These are phyloP conservation scores for Atta texana DNA, from an alignment of 1,140 invertebrate genomes.

Conservation along the genomic window DNA sequence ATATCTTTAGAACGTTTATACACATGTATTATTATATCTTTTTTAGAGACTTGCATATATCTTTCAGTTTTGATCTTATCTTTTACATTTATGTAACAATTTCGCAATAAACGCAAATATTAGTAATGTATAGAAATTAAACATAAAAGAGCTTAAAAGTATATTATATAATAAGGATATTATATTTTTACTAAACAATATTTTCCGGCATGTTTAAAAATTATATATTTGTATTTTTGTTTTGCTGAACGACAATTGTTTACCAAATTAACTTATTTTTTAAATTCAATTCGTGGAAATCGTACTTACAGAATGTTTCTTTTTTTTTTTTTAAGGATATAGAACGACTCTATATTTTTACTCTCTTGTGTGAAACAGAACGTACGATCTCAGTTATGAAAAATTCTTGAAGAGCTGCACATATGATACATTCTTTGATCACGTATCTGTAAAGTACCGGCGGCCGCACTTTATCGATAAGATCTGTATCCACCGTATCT, in stretches of 20 bases:
- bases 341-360: not conserved
- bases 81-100: not conserved
- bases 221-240: not conserved
- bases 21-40: not conserved
- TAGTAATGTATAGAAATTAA: not conserved
- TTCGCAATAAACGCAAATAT: not conserved
- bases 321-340: not conserved
- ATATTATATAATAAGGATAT: not conserved
- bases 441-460: not conserved
- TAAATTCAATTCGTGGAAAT: not conserved
- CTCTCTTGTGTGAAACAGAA: not conserved
- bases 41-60: not conserved
- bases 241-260: not conserved
- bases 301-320: not conserved
- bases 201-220: not conserved
- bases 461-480: conserved; percentile 12
- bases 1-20: not conserved
- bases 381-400: not conserved
- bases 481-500: conserved; percentile 22
- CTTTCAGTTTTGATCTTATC: not conserved
- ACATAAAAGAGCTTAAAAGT: not conserved
- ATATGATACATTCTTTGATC: conserved; percentile 25
- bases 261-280: not conserved
- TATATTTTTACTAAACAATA: not conserved
- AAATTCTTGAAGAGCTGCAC: conserved; percentile 19